Percentiles rank a stretch among this genome's conserved stretches.
Evolutionary conservation across 2,113 vertebrate species (phyloP).

Genomic region (Bambusicola thoracicus): DNA sequence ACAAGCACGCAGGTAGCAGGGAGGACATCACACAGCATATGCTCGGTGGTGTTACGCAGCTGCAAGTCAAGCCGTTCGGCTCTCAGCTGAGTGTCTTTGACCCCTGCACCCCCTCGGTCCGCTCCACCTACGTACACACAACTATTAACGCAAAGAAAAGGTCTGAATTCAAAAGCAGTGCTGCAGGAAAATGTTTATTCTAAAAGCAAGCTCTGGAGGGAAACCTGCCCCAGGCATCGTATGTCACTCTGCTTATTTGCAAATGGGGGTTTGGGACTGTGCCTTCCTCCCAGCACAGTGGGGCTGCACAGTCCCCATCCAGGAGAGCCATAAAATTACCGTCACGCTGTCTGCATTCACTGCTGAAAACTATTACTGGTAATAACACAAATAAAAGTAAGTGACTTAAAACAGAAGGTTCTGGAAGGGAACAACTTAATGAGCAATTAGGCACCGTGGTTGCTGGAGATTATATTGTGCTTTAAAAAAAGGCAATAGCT

Average conservation of each 20-base stretch:
- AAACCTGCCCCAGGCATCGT: neutral
- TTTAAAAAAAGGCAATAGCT: neutral
- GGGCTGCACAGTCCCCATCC: neutral
- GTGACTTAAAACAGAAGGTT: slow-evolving; percentile 10
- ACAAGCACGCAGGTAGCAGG: neutral
- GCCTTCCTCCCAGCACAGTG: neutral
- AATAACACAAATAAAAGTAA: slow-evolving; percentile 19
- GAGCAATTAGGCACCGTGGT: neutral
- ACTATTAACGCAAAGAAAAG: neutral
- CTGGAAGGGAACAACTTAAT: slow-evolving; percentile 29
- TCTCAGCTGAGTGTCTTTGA: neutral
- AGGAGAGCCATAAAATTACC: neutral
- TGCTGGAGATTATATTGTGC: neutral
- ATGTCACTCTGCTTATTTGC: neutral
- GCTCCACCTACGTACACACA: accelerated
- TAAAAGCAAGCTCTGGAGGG: neutral
- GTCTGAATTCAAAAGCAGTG: neutral
- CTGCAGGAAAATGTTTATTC: neutral
- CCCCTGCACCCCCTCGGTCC: neutral
- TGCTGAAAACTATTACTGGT: neutral
- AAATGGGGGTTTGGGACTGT: neutral
- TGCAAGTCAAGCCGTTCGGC: neutral
- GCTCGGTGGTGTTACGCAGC: neutral
- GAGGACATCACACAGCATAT: neutral
- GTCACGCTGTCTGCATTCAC: accelerated